These are phyloP conservation scores for Callorhinus ursinus DNA, from an alignment of 2,113 vertebrate species.

Conservation along the genomic window DNA sequence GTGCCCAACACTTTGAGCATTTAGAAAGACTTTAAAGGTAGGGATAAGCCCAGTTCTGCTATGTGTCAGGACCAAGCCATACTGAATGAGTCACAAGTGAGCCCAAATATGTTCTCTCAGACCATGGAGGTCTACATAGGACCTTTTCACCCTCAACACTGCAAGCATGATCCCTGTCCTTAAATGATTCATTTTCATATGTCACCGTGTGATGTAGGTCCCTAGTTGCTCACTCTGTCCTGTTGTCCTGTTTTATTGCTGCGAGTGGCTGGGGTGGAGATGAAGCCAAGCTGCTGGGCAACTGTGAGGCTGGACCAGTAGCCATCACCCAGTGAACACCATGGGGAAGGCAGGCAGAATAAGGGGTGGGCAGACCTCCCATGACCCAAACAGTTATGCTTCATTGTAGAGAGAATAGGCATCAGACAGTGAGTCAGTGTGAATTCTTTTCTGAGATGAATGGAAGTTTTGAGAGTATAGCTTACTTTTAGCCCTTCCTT, in stretches of 20 bases:
- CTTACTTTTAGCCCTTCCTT: conserved; percentile 40
- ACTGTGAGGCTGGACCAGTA: neutral
- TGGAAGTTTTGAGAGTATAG: neutral
- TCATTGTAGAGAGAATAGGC: neutral
- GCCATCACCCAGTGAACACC: neutral
- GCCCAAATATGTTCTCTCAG: neutral
- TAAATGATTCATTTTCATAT: neutral
- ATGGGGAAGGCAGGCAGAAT: neutral
- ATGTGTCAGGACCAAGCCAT: neutral
- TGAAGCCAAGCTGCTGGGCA: neutral
- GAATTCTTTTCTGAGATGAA: conserved; percentile 26
- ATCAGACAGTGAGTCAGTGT: neutral
- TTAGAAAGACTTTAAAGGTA: conserved; percentile 44
- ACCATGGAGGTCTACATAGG: neutral
- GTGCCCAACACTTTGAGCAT: neutral
- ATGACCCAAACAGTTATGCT: accelerated
- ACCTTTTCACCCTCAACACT: neutral
- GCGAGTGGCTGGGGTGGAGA: neutral
- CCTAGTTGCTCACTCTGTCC: neutral
- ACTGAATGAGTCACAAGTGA: neutral
- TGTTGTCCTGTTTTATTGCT: neutral
- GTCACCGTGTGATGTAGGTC: neutral
- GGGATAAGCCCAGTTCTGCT: conserved; percentile 1
- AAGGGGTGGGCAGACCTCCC: neutral
- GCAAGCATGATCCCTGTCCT: neutral